Evolutionary conservation across 2,888 invertebrate genomes (phyloP), one percentile per base, ranked within the genome.

Genomic region (Chydorus sphaericus): DNA sequence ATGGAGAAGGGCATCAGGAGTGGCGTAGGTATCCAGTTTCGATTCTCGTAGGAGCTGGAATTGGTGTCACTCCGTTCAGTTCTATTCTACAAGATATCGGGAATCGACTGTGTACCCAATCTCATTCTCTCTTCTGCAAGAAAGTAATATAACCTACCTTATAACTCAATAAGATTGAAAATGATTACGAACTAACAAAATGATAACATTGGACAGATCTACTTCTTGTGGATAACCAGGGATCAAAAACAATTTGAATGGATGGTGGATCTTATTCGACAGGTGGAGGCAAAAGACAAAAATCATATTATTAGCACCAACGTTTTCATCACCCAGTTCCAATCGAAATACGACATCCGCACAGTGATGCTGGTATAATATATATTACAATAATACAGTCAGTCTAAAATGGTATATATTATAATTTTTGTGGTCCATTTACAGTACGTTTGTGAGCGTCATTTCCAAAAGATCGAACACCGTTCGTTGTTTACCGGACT

Each of bases 191-290:
- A n/a, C n/a, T n/a, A n/a, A n/a, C n/a, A n/a, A n/a, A n/a, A n/a
- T n/a, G n/a, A 30, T 23, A 23, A 6, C 16, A 16, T 16, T 36
- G 66, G 62, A 20, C 63, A 78, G 77, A 73, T 79, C 4, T 78
- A 79, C 63, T 80, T 80, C 63, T 66, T 79, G 48, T 80, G 79
- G 79, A 74, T 79, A 44, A 77, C 79, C 0, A 68, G 74, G 60
- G 78, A 77, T 6, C 79, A 80, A 66, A 75, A 75, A 62, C 78
- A 79, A 63, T 80, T 79, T 64, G 79, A 80, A 66, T 80, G 80
- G 79, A 66, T 80, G 63, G 74, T 77, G 1, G 79, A 80, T 62
- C 76, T 80, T 56, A 71, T 80, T 38, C 66, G 76, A 58, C 75
- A 77, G 49, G 71, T 78, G 4, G 79, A 80, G 65, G 66, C 68